A percentile compares a stretch with the other conserved stretches of the same genome.
These are phyloP conservation scores for Tetragonula clypearis DNA, from an alignment of 1,140 invertebrate species.

Conservation along the genomic window DNA sequence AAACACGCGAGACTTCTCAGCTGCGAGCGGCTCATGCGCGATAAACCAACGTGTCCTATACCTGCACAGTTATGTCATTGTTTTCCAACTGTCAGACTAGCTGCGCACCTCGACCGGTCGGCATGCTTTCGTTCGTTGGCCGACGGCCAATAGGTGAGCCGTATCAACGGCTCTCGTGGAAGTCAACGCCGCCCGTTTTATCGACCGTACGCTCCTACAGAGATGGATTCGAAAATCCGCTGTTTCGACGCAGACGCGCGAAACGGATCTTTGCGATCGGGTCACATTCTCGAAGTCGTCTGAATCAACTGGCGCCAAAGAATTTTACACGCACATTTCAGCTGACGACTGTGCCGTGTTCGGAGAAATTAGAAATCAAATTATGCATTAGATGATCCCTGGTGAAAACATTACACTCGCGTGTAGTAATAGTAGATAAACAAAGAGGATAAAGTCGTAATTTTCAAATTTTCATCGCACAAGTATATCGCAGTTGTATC, in stretches of 20 bases:
- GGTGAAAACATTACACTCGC: neutral
- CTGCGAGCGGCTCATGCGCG: constrained; percentile 50
- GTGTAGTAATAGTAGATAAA: neutral
- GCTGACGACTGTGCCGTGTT: neutral
- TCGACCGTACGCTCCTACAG: constrained; percentile 61
- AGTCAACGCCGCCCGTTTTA: constrained; percentile 68
- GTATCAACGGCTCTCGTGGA: constrained; percentile 55
- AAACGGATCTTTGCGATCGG: constrained; percentile 34
- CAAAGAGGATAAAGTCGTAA: neutral
- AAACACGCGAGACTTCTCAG: constrained; percentile 45
- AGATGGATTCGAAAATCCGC: constrained; percentile 65
- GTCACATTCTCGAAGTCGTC: constrained; percentile 2
- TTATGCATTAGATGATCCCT: no score
- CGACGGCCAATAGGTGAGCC: constrained; percentile 64
- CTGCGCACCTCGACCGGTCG: constrained; percentile 60
- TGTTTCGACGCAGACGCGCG: constrained; percentile 31
- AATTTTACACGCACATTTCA: no score
- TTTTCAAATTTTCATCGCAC: no score
- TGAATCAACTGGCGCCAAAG: constrained; percentile 26
- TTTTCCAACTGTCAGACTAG: constrained; percentile 67
- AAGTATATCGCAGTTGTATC: no score
- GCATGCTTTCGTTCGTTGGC: constrained; percentile 67
- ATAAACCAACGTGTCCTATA: constrained; percentile 47
- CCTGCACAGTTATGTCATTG: constrained; percentile 59
- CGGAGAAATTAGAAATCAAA: neutral